Percentiles rank a stretch among this genome's conserved stretches.
Conservation (phyloP, 2,113 vertebrate species). For the Grammomys dolichurus region DNA sequence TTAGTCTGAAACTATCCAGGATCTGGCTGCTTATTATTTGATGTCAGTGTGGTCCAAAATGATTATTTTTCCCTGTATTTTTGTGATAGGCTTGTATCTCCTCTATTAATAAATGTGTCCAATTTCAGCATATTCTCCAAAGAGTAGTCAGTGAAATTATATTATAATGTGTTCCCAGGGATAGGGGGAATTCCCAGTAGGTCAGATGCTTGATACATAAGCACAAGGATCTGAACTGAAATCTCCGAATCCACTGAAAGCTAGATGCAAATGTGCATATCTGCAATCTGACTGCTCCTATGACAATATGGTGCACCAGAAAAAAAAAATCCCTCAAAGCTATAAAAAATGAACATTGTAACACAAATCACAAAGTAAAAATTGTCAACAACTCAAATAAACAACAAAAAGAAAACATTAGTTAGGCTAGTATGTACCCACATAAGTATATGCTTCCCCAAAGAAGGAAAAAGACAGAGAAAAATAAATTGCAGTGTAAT, state of each 20-base stretch:
- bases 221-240: background rate
- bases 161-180: background rate
- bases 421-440: background rate
- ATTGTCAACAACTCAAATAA: background rate
- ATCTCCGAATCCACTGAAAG: background rate
- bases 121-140: constrained; percentile 5
- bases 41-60: background rate
- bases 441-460: background rate
- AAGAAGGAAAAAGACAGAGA: background rate
- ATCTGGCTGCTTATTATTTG: background rate
- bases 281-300: background rate
- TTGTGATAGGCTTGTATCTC: background rate
- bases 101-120: background rate
- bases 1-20: background rate
- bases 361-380: background rate
- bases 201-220: background rate
- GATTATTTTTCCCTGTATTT: background rate
- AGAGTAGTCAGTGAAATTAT: background rate
- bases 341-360: background rate
- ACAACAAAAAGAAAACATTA: background rate
- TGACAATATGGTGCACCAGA: background rate
- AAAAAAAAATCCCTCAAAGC: background rate
- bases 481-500: background rate
- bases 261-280: background rate
- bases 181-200: background rate